A percentile compares a stretch with the other conserved stretches of the same genome.
These are phyloP conservation scores for Trichoplusia ni DNA, from an alignment of 1,140 invertebrate genomes.

Conservation along the genomic window DNA sequence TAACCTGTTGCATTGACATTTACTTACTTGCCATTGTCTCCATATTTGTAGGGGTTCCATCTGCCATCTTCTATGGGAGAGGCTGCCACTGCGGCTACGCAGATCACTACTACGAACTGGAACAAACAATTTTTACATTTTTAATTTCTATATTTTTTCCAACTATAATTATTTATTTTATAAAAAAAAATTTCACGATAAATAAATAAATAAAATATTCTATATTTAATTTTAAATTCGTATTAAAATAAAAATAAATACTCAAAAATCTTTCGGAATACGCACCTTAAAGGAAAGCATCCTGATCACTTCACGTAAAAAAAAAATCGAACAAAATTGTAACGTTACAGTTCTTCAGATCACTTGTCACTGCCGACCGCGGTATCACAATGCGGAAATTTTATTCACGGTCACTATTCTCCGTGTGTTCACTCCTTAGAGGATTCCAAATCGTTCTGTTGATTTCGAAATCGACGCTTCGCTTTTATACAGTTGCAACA, in stretches of 20 bases:
- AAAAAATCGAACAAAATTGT: slow-evolving; percentile 41
- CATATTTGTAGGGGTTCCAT: slow-evolving; percentile 75
- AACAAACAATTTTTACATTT: slow-evolving; percentile 37
- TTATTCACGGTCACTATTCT: slow-evolving; percentile 56
- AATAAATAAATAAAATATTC: slow-evolving; percentile 19
- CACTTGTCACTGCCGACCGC: slow-evolving; percentile 59
- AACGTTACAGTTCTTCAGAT: slow-evolving; percentile 57
- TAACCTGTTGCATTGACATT: slow-evolving; percentile 49
- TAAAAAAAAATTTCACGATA: slow-evolving; percentile 4
- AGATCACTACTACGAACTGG: slow-evolving; percentile 62
- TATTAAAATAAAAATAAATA: slow-evolving; percentile 20
- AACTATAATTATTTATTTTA: not conserved
- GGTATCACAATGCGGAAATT: slow-evolving; percentile 68
- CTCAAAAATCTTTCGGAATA: slow-evolving; percentile 22
- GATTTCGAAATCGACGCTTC: slow-evolving; percentile 79
- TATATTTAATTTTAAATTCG: slow-evolving; percentile 25
- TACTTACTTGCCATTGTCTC: slow-evolving; percentile 74
- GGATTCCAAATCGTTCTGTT: slow-evolving; percentile 76
- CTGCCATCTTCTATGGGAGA: slow-evolving; percentile 63
- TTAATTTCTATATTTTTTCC: not conserved
- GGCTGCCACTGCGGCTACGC: slow-evolving; percentile 57
- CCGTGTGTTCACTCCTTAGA: slow-evolving; percentile 71
- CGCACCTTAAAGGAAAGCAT: slow-evolving; percentile 65
- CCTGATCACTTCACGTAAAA: slow-evolving; percentile 51
- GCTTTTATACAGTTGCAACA: slow-evolving; percentile 80